Base-by-base conservation (phyloP, 2,113 vertebrate genomes). In the Anarhynchus alexandrinus region DNA sequence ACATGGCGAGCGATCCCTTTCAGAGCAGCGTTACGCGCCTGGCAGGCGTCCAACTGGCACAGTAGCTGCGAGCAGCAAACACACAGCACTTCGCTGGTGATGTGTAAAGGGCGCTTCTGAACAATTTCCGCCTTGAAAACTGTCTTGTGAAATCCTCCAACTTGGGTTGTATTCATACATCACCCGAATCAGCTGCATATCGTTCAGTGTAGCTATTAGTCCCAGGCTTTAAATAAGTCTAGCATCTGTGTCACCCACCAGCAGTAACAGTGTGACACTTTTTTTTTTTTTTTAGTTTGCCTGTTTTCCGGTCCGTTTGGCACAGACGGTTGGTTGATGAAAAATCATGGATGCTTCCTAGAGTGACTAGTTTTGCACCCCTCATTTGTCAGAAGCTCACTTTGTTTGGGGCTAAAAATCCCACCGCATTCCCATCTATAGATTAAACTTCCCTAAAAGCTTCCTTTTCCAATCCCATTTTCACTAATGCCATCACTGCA, bases 1-100 rank as follows among this genome's bases (percentile, higher is more conserved):
- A 6, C 67, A 22, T 34, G 88, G 95, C 70, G 69, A 94, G 89
- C 25, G 84, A 88, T 96, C 58, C 66, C 88, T 80, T 62, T 90
- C 22, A 49, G 62, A 93, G 85, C 66, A 90, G 88, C 71, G 78
- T 70, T 78, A 64, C 51, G 36, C 90, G 90, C 9, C 76, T 97
- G 96, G 96, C 96, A 95, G 67, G 1, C 3, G 2, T 83, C 95
- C 95, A 95, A 5, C 78, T 96, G 92, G 96, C 96, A 95, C 78
- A 81, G 92, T 26, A 80, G 94, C 88, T 71, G 66, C 2, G 36
- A 88, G 70, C 65, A 91, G 72, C 71, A 58, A 84, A 87, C 12
- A 91, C 73, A 84, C 94, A 94, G 34, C 96, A 90, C 76, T 90
- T 91, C 73, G 71, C 88, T 95, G 91, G 51, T 70, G 96, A 93